A percentile compares a stretch with the other conserved stretches of the same genome.
Conservation (phyloP, 2,113 vertebrate species). For the Panthera leo region DNA sequence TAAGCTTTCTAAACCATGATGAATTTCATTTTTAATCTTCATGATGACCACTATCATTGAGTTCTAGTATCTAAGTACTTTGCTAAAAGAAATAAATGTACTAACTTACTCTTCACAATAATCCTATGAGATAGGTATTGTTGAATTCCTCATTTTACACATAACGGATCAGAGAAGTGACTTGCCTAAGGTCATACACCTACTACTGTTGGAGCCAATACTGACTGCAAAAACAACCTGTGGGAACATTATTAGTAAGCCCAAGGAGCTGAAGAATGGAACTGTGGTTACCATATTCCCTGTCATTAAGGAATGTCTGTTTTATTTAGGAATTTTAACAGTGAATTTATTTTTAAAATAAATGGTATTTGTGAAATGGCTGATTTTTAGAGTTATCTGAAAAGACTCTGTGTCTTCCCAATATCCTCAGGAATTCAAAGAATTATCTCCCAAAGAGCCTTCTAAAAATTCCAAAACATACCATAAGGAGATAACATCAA, state of each 20-base stretch:
- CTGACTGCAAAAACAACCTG: not conserved
- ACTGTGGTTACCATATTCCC: not conserved
- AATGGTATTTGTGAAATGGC: not conserved
- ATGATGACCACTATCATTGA: not conserved
- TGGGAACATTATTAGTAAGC: not conserved
- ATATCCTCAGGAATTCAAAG: not conserved
- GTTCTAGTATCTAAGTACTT: not conserved
- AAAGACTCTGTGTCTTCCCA: not conserved
- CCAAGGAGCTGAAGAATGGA: not conserved
- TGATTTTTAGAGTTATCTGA: not conserved
- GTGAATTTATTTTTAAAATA: not conserved
- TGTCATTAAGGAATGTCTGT: not conserved
- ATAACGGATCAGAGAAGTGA: not conserved
- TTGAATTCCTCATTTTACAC: not conserved
- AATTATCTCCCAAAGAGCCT: not conserved
- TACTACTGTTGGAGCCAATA: not conserved
- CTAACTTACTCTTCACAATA: not conserved
- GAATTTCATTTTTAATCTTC: not conserved
- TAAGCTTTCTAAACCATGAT: not conserved
- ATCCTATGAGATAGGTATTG: not conserved
- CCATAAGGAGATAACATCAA: not conserved
- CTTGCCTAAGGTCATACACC: not conserved
- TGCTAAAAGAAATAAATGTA: not conserved
- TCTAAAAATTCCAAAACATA: not conserved
- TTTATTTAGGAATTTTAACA: constrained; percentile 27